phyloP scores from a whole-genome alignment of 1,140 invertebrate species.

The Aplysia californica region DNA sequence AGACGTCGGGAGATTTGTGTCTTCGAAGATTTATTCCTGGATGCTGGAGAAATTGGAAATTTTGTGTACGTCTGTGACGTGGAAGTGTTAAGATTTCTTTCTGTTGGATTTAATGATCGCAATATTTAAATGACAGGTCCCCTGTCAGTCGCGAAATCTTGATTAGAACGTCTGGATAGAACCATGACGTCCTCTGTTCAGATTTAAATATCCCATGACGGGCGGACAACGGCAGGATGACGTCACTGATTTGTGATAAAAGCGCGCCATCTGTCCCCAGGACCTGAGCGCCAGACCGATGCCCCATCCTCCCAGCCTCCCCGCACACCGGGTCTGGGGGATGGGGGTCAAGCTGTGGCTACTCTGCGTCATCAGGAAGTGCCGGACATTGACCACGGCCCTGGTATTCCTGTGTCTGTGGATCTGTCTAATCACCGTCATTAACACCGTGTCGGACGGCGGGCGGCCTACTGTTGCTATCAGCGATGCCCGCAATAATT shows the following conservation, averaged over 20 bases:
- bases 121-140: background rate
- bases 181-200: background rate
- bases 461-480: background rate
- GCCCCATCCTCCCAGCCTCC: background rate
- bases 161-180: background rate
- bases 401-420: background rate
- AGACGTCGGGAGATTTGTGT: no score
- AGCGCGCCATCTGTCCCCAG: background rate
- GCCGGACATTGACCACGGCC: background rate
- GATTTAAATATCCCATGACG: background rate
- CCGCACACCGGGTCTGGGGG: background rate
- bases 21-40: no score
- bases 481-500: background rate
- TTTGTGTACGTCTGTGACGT: no score
- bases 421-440: constrained; percentile 12
- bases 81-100: no score
- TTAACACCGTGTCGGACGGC: constrained; percentile 4
- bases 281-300: background rate
- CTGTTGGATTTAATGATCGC: no score
- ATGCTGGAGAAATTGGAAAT: no score
- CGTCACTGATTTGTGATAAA: background rate
- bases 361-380: background rate
- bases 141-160: background rate
- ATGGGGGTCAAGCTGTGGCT: background rate
- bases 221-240: background rate